Percentiles rank a stretch among this genome's conserved stretches.
Conservation (phyloP, 1,140 invertebrate species). For the Sesamia nonagrioides region DNA sequence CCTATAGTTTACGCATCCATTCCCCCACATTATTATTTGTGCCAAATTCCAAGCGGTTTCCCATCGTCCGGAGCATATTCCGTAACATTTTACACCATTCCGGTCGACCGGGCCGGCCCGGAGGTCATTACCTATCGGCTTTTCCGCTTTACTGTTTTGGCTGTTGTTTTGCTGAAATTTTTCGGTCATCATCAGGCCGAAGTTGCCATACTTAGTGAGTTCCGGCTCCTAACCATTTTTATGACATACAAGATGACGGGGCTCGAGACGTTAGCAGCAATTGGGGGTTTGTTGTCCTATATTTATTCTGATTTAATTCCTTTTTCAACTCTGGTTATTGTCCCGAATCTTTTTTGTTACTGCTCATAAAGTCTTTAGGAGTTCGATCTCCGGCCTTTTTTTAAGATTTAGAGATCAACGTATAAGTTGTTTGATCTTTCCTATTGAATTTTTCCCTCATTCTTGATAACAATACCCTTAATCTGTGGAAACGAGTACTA, state of each 20-base stretch:
- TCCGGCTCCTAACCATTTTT: slow-evolving; percentile 34
- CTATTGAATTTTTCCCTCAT: slow-evolving; percentile 30
- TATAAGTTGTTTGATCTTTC: slow-evolving; percentile 34
- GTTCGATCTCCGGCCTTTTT: slow-evolving; percentile 4
- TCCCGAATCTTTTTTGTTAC: slow-evolving; percentile 28
- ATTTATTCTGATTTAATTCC: slow-evolving; percentile 45
- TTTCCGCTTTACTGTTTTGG: slow-evolving; percentile 45
- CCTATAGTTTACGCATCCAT: slow-evolving; percentile 24
- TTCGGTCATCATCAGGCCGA: slow-evolving; percentile 27
- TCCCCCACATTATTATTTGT: slow-evolving; percentile 26
- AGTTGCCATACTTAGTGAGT: slow-evolving; percentile 38
- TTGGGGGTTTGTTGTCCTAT: slow-evolving; percentile 16
- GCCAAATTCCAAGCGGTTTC: slow-evolving; percentile 31
- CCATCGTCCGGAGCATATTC: slow-evolving; percentile 24
- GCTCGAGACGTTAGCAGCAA: not conserved
- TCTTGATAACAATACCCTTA: slow-evolving; percentile 37
- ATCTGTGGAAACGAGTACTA: slow-evolving; percentile 3
- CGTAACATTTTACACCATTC: slow-evolving; percentile 39
- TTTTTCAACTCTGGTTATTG: not conserved
- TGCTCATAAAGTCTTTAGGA: slow-evolving; percentile 33
- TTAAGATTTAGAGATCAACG: slow-evolving; percentile 20
- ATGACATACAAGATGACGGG: slow-evolving; percentile 28
- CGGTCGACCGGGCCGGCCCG: slow-evolving; percentile 40
- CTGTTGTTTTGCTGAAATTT: slow-evolving; percentile 44
- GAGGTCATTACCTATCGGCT: slow-evolving; percentile 44